Conservation (phyloP, 2,888 invertebrate genomes). For the Allygus modestus region DNA sequence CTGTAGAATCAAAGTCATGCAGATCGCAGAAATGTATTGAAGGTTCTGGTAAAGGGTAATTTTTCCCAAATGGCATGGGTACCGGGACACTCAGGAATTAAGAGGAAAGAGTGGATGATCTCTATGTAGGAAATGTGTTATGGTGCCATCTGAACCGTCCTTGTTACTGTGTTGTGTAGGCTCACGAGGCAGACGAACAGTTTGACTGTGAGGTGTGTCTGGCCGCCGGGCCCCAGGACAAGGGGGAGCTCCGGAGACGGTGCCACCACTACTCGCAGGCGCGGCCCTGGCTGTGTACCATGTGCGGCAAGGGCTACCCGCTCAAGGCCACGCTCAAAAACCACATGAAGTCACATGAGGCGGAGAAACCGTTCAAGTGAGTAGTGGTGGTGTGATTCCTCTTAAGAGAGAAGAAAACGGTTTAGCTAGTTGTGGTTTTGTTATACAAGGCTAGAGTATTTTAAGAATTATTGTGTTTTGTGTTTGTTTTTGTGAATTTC, state of each 20-base stretch:
- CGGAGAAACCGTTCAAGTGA: constrained; percentile 77
- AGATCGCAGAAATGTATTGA: too few species aligned
- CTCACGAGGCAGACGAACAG: constrained; percentile 71
- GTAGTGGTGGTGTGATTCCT: too few species aligned
- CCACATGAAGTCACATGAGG: constrained; percentile 79
- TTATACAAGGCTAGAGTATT: neutral
- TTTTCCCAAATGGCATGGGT: too few species aligned
- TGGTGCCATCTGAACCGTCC: too few species aligned
- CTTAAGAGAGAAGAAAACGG: too few species aligned
- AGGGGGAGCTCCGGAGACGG: constrained; percentile 47
- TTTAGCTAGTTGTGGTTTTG: neutral
- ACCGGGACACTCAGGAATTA: too few species aligned
- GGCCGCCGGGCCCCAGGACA: constrained; percentile 20
- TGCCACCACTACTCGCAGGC: constrained; percentile 63
- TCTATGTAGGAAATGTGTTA: too few species aligned
- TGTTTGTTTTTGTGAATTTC: too few species aligned
- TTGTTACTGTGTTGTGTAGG: constrained; percentile 65
- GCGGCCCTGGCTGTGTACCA: constrained; percentile 75
- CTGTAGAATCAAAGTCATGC: too few species aligned
- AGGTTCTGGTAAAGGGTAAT: too few species aligned
- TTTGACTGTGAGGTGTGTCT: constrained; percentile 63
- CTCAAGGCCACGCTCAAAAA: constrained; percentile 78
- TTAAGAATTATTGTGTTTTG: too few species aligned
- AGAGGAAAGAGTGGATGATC: too few species aligned
- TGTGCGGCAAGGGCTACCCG: constrained; percentile 79